These are phyloP conservation scores for Mythimna impura DNA, from an alignment of 2,888 invertebrate genomes.

Conservation along the genomic window DNA sequence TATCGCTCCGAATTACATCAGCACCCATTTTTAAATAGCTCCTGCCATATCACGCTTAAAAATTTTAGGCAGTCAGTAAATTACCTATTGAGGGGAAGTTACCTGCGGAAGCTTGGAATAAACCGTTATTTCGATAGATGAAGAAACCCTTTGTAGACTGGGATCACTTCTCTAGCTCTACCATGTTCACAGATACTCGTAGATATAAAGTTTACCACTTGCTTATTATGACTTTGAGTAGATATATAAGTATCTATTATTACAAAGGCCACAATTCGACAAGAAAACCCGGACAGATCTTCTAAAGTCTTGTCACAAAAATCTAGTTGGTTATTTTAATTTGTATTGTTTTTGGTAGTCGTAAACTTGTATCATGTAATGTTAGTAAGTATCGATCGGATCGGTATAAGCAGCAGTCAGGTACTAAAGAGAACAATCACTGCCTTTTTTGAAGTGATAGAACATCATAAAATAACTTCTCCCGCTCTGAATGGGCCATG, in stretches of 20 bases:
- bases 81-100: background rate
- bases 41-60: background rate
- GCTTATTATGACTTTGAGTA: background rate
- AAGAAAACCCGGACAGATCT: background rate
- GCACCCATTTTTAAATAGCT: background rate
- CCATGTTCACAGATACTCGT: background rate
- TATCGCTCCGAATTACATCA: background rate
- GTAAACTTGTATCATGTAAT: background rate
- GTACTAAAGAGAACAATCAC: too few relatives aligned
- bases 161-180: background rate
- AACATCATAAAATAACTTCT: too few relatives aligned
- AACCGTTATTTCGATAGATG: background rate
- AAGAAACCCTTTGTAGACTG: background rate
- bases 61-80: background rate
- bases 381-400: too few relatives aligned
- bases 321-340: slow-evolving; percentile 29
- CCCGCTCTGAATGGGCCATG: too few relatives aligned
- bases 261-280: background rate
- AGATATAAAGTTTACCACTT: background rate
- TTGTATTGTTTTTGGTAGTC: background rate
- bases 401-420: too few relatives aligned
- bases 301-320: background rate
- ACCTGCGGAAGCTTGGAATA: background rate
- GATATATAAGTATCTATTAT: background rate
- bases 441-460: too few relatives aligned